Evolutionary conservation across 2,888 invertebrate genomes (phyloP), one percentile per base, ranked within the genome.

Genomic region (Laspeyria flexula): DNA sequence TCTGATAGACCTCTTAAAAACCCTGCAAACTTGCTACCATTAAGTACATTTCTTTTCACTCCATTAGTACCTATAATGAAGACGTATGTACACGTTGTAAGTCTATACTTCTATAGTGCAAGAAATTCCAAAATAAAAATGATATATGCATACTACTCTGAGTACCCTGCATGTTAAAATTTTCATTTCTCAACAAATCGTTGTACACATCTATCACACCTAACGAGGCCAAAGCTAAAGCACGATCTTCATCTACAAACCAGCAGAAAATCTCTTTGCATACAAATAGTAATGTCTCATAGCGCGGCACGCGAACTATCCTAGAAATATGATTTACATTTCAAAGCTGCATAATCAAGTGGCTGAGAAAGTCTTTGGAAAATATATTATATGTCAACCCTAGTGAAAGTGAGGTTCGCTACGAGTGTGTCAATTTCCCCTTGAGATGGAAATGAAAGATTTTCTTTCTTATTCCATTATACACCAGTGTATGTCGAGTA

Each of bases 361-460:
- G 16, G n/a, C 33, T 16, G 33, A 34, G 25, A 15, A 15, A 38
- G 12, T 18, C 38, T 21, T 38, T 43, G 29, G n/a, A 35, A 43
- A 34, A 15, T 21, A 9, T 21, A n/a, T n/a, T n/a, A n/a, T n/a
- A 11, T n/a, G 39, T 6, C 45, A 45, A 11, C 45, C 46, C 46
- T 46, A 37, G 0, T 3, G n/a, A 16, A 10, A 34, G 1, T 10
- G 40, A 7, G 9, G 7, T 15, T 23, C 29, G n/a, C 37, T 27
- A 25, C 29, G 29, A 6, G 25, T 18, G 31, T 34, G 33, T 34
- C 48, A 41, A 54, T 49, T 45, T 39, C 42, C 49, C 29, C 33
- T 44, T 48, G 38, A 42, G 29, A 45, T 16, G 13, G 10, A 34
- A 49, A 45, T 45, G 33, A 45, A 41, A 49, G 25, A 44, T 54